These are phyloP conservation scores for Pan troglodytes DNA, from an alignment of 2,113 vertebrate species.

Conservation along the genomic window NHGRI_mPanTro3-v2.1_pri NC_072422.2:33074501-33075000, in stretches of 20 bases:
- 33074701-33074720: background rate
- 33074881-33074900: background rate
- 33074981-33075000: slow-evolving; percentile 12
- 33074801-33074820: slow-evolving; percentile 43
- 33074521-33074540: background rate
- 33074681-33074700: background rate
- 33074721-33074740: slow-evolving; percentile 31
- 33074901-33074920: slow-evolving; percentile 69
- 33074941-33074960: slow-evolving; percentile 52
- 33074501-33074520: background rate
- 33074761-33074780: background rate
- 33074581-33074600: too few relatives aligned
- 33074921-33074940: slow-evolving; percentile 23
- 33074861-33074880: background rate
- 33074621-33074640: background rate
- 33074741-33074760: slow-evolving; percentile 47
- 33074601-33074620: background rate
- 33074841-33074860: background rate
- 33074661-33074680: background rate
- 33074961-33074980: slow-evolving; percentile 14
- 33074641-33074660: background rate
- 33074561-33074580: background rate
- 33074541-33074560: background rate
- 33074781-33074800: background rate
- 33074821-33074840: background rate